Evolutionary conservation across 2,888 invertebrate species (phyloP).

Genomic region (Tachystola acroxantha): DNA sequence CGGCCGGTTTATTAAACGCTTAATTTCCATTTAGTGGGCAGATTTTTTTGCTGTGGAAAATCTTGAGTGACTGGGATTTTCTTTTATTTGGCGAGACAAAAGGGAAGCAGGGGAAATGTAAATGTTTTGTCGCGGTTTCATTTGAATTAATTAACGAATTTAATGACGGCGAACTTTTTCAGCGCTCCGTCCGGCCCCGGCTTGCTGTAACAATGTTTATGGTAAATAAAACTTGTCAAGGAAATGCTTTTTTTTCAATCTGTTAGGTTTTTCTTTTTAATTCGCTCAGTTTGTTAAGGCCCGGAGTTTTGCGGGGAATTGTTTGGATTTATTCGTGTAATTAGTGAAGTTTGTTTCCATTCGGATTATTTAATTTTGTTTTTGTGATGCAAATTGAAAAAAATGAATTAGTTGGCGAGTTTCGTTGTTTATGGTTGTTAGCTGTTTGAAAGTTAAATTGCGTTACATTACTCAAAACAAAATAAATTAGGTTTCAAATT

Average conservation of each 20-base stretch:
- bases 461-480: constrained; percentile 3
- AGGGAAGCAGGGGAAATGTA: constrained; percentile 58
- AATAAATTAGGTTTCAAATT: neutral
- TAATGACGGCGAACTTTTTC: constrained; percentile 74
- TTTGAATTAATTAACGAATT: constrained; percentile 77
- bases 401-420: constrained; percentile 54
- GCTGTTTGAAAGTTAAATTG: constrained; percentile 29
- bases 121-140: constrained; percentile 73
- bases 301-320: constrained; percentile 51
- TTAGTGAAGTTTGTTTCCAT: constrained; percentile 74
- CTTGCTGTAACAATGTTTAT: constrained; percentile 70
- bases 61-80: constrained; percentile 55
- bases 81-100: constrained; percentile 53
- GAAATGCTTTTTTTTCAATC: constrained; percentile 68
- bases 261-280: constrained; percentile 63
- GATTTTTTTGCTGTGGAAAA: constrained; percentile 39
- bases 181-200: constrained; percentile 45
- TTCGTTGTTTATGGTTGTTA: constrained; percentile 40
- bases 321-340: constrained; percentile 76
- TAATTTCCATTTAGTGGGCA: constrained; percentile 66
- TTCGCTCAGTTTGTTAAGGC: constrained; percentile 59
- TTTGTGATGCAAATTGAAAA: constrained; percentile 56
- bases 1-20: constrained; percentile 64
- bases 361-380: constrained; percentile 66
- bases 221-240: constrained; percentile 77